These are phyloP conservation scores for Clinocottus analis DNA, from an alignment of 2,113 vertebrate genomes.

Conservation along the genomic window DNA sequence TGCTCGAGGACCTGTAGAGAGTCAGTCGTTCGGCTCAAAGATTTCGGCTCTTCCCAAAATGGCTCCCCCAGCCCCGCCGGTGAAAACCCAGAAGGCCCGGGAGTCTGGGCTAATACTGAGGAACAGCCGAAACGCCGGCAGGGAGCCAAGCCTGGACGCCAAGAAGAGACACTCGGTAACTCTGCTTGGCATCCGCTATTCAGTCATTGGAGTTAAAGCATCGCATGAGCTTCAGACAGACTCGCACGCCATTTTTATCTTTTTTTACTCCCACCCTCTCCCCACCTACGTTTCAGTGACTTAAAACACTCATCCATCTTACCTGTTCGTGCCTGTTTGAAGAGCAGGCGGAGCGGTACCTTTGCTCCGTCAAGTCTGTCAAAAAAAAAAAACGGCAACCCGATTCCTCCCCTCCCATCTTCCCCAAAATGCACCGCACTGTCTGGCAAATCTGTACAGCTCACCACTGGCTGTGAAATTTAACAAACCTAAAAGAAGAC, in stretches of 20 bases:
- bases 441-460: constrained; percentile 66
- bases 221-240: constrained; percentile 84
- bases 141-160: constrained; percentile 76
- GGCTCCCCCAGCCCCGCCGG: constrained; percentile 80
- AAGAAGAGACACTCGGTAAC: constrained; percentile 86
- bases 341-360: constrained; percentile 62
- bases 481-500: not conserved
- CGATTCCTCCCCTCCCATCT: constrained; percentile 42
- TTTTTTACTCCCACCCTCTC: not conserved
- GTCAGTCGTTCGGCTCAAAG: constrained; percentile 68
- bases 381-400: constrained; percentile 40
- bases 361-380: constrained; percentile 53
- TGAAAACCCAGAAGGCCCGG: constrained; percentile 85
- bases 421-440: constrained; percentile 48
- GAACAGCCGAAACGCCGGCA: constrained; percentile 80
- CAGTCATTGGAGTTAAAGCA: constrained; percentile 81
- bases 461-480: constrained; percentile 62
- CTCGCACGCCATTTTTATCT: constrained; percentile 67
- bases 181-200: constrained; percentile 78
- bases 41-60: constrained; percentile 73
- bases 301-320: constrained; percentile 77
- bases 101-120: constrained; percentile 84
- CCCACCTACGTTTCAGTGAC: constrained; percentile 66
- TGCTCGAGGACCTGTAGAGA: constrained; percentile 58
- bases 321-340: constrained; percentile 68